A percentile compares a stretch with the other conserved stretches of the same genome.
phyloP scores from a whole-genome alignment of 2,113 vertebrate species.

The Vulpes lagopus region DNA sequence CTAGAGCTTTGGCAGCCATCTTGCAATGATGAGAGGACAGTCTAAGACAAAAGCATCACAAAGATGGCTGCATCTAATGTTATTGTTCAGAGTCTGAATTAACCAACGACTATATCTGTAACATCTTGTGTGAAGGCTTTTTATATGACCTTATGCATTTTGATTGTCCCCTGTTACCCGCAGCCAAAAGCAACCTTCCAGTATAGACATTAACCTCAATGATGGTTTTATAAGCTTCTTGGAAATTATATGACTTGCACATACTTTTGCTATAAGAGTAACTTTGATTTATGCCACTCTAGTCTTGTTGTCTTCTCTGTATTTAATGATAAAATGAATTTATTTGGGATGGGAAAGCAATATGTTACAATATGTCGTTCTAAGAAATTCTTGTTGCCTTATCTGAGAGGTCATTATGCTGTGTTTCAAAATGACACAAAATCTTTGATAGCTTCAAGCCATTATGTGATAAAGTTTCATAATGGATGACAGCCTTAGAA shows the following conservation, averaged over 20 bases:
- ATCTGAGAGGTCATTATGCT: background rate
- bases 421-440: background rate
- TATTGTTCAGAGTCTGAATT: background rate
- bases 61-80: background rate
- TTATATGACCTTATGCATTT: background rate
- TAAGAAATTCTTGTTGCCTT: background rate
- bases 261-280: background rate
- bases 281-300: background rate
- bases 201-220: background rate
- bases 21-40: background rate
- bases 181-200: background rate
- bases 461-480: background rate
- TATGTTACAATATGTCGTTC: background rate
- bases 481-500: background rate
- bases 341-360: background rate
- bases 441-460: background rate
- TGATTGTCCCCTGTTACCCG: background rate
- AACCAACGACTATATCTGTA: background rate
- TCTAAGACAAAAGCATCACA: background rate
- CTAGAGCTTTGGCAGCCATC: background rate
- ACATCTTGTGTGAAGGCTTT: background rate
- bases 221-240: background rate
- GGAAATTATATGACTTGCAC: background rate
- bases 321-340: background rate
- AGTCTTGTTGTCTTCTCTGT: background rate